Evolutionary conservation across 2,113 vertebrate species (phyloP).

Genomic region (Garra rufa): DNA sequence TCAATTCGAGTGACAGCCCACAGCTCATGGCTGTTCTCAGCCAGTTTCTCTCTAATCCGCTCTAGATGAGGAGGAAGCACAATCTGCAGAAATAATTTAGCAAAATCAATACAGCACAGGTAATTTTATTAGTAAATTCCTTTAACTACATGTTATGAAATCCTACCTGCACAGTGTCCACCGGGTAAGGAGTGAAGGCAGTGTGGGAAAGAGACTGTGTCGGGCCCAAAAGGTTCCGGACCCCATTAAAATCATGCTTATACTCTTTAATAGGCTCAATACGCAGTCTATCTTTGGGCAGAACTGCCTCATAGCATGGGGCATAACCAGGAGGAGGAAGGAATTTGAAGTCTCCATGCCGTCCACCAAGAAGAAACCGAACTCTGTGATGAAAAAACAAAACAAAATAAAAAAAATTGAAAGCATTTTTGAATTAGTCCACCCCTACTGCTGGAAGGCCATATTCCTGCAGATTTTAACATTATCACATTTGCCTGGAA

Average conservation of each 20-base stretch:
- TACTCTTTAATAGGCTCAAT: conserved; percentile 93
- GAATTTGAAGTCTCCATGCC: conserved; percentile 93
- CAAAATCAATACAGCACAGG: background rate
- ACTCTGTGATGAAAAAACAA: conserved; percentile 69
- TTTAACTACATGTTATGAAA: background rate
- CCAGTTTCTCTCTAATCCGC: conserved; percentile 93
- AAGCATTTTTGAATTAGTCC: background rate
- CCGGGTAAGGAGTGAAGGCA: conserved; percentile 88
- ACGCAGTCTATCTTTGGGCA: conserved; percentile 85
- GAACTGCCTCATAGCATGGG: conserved; percentile 86
- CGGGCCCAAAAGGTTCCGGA: conserved; percentile 88
- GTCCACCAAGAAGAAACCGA: conserved; percentile 88
- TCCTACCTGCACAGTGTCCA: conserved; percentile 89
- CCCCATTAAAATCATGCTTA: conserved; percentile 80
- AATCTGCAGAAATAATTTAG: conserved; percentile 75
- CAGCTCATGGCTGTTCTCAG: conserved; percentile 96
- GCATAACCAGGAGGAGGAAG: conserved; percentile 89
- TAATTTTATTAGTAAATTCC: background rate
- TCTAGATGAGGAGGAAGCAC: conserved; percentile 94
- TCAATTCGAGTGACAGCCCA: conserved; percentile 98
- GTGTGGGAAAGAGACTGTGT: conserved; percentile 87
- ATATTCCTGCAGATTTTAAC: too few relatives aligned
- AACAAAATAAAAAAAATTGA: background rate
- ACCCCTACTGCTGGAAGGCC: background rate
- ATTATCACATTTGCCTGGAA: too few relatives aligned